phyloP scores from a whole-genome alignment of 1,140 invertebrate genomes.

The Acromyrmex heyeri region DNA sequence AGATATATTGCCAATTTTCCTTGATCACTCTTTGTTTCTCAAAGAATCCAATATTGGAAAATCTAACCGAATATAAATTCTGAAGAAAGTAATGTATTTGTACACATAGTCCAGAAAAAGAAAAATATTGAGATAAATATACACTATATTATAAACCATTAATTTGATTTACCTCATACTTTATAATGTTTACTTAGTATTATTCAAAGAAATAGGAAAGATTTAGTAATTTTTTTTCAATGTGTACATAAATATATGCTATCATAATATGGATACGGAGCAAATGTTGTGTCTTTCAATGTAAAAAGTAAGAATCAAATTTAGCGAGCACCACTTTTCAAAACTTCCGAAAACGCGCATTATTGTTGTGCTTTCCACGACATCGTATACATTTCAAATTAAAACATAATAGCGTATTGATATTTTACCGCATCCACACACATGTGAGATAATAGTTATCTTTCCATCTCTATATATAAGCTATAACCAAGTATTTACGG shows the following conservation, averaged over 20 bases:
- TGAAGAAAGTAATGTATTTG: background rate
- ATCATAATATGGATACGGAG: background rate
- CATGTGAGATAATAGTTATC: background rate
- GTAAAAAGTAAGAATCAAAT: slow-evolving; percentile 3
- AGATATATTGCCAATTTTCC: slow-evolving; percentile 19
- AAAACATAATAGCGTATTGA: slow-evolving; percentile 1
- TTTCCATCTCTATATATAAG: background rate
- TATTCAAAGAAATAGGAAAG: no score
- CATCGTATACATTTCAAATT: slow-evolving; percentile 25
- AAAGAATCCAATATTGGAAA: background rate
- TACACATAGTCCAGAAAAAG: background rate
- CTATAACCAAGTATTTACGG: slow-evolving; percentile 10
- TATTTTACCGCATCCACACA: background rate
- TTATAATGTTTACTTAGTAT: no score
- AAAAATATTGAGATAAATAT: background rate
- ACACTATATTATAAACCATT: no score
- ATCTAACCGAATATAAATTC: background rate
- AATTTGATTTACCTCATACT: no score
- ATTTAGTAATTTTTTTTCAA: no score
- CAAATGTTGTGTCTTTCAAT: background rate
- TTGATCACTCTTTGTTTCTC: background rate
- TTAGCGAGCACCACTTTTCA: background rate
- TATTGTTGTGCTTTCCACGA: slow-evolving; percentile 1
- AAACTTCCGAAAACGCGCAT: background rate
- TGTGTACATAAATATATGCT: background rate